These are phyloP conservation scores for Ammodytes dubius DNA, from an alignment of 2,113 vertebrate species.

Conservation along the genomic window DNA sequence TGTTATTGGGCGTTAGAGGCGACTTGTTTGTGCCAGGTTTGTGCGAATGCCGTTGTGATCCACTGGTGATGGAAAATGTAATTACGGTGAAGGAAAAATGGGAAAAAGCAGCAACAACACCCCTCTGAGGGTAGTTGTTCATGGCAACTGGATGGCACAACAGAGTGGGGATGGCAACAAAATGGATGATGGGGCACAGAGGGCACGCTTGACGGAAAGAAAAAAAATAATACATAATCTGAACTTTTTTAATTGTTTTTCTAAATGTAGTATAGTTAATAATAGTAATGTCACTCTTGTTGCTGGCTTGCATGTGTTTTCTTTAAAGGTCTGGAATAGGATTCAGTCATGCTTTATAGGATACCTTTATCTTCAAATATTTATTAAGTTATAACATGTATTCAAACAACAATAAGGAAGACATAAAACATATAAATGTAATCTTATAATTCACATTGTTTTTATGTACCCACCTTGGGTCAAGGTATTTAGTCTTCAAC, in stretches of 20 bases:
- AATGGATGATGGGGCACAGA: conserved; percentile 23
- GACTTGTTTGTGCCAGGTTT: conserved; percentile 45
- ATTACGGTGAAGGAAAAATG: conserved; percentile 58
- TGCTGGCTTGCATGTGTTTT: conserved; percentile 1
- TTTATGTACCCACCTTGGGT: too few species aligned
- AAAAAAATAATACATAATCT: not conserved
- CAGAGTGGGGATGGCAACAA: conserved; percentile 13
- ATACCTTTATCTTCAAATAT: conserved; percentile 10
- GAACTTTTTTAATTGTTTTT: conserved; percentile 1
- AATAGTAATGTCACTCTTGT: not conserved
- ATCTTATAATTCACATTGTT: too few species aligned
- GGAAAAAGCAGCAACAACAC: conserved; percentile 58
- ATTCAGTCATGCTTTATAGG: conserved; percentile 27
- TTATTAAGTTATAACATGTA: too few species aligned
- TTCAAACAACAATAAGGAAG: too few species aligned
- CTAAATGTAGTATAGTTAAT: not conserved
- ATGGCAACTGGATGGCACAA: conserved; percentile 64
- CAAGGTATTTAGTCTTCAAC: too few species aligned
- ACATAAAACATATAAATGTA: too few species aligned
- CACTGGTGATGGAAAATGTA: conserved; percentile 73
- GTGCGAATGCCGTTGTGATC: conserved; percentile 73
- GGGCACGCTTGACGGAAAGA: not conserved
- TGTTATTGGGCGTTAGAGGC: conserved; percentile 15
- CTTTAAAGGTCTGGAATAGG: not conserved
- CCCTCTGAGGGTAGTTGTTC: conserved; percentile 70